Evolutionary conservation across 2,888 invertebrate species (phyloP).

Genomic region (Amblyjoppa fuscipennis): DNA sequence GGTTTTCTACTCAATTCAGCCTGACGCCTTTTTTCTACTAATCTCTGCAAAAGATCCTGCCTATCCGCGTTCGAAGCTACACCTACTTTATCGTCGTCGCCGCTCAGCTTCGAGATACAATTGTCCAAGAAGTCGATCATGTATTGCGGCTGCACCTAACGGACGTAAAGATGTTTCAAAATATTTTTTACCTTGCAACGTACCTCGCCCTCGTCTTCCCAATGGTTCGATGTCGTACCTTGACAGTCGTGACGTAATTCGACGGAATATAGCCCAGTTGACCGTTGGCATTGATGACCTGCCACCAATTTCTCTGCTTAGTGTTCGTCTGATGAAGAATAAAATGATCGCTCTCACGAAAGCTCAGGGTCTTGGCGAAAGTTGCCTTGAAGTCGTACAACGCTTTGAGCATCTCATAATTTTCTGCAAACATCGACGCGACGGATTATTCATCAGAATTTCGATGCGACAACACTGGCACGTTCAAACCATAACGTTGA

Average conservation of each 20-base stretch:
- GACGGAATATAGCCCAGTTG: constrained; percentile 95
- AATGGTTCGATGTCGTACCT: constrained; percentile 86
- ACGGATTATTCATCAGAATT: neutral
- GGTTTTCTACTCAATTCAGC: constrained; percentile 85
- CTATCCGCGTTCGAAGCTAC: constrained; percentile 86
- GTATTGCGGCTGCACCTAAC: constrained; percentile 90
- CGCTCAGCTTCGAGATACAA: constrained; percentile 87
- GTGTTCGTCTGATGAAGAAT: constrained; percentile 92
- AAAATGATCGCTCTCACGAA: constrained; percentile 92
- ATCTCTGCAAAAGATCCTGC: constrained; percentile 88
- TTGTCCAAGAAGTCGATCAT: constrained; percentile 90
- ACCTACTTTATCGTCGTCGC: constrained; percentile 83
- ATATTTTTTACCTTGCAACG: neutral
- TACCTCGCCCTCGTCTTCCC: neutral
- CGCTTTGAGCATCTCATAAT: constrained; percentile 93
- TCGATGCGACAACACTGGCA: neutral
- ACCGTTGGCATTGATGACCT: constrained; percentile 93
- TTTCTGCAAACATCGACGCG: constrained; percentile 85
- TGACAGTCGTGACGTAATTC: constrained; percentile 93
- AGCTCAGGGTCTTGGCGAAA: constrained; percentile 93
- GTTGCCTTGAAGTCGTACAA: constrained; percentile 94
- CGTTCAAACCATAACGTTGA: neutral
- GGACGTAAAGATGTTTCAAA: neutral
- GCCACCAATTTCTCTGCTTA: constrained; percentile 95
- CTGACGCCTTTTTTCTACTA: constrained; percentile 89